Evolutionary conservation across 1,140 invertebrate species (phyloP), one percentile per base, ranked within the genome.

Genomic region (Drosophila carrolli): DNA sequence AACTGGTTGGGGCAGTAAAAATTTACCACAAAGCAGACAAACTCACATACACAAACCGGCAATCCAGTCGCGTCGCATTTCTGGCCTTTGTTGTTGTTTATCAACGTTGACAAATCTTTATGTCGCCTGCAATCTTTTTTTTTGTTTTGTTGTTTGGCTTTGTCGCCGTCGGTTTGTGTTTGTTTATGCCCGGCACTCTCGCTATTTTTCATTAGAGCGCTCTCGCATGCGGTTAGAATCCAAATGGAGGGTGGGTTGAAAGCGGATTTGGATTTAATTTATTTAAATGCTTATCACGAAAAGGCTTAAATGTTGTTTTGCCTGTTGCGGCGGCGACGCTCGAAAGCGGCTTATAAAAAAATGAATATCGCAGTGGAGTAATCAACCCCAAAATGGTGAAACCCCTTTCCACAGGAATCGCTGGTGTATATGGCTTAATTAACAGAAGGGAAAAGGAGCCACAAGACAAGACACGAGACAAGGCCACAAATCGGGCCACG

Each of bases 261-360:
- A 51, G 77, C 66, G 72, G 71, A 68, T 88, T 88, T 88, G 78
- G 72, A 63, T 88, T 88, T 88, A 88, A 88, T 88, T 88, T 88
- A 88, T 88, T 88, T 88, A 88, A 88, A 88, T 88, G 84, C 84
- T 88, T 88, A 88, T 88, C 84, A 84, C 84, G 84, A 88, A 51
- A 86, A 90, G 84, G 84, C 84, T 88, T 88, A 88, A 88, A 84
- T 84, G 84, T 89, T 89, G 74, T 84, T 89, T 81, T 68, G 76
- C 80, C 88, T 89, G 84, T 89, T 89, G 80, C 58, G 84, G 84
- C 80, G 80, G 79, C 80, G 84, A 57, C 67, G 51, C 80, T 84
- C 67, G 66, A 90, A 89, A 89, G 85, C 84, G 84, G 84, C 80
- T 89, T 89, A 89, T 50, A 58, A 78, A 72, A 62, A 76, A 73